A percentile compares a stretch with the other conserved stretches of the same genome.
Conservation (phyloP, 2,113 vertebrate genomes). For the Scopus umbretta region DNA sequence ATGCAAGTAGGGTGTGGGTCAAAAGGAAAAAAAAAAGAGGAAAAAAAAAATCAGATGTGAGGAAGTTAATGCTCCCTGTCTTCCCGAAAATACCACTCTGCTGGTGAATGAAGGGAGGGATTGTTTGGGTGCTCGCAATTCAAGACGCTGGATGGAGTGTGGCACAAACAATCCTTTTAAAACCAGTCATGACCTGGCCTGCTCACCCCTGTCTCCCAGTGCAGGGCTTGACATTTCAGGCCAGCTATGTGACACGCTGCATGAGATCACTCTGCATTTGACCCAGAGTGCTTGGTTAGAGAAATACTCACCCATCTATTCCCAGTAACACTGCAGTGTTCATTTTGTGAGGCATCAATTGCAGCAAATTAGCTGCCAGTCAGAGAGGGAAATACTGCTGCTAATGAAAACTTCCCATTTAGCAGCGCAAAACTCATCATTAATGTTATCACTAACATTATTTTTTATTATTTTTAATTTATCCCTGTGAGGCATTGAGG, state of each 20-base stretch:
- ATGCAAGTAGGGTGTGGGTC: background rate
- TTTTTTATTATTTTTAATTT: background rate
- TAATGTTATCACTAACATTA: background rate
- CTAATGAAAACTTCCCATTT: background rate
- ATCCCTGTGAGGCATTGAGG: background rate
- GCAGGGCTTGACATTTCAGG: background rate
- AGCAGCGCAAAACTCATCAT: background rate
- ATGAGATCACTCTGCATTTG: background rate
- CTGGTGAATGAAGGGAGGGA: conserved; percentile 2
- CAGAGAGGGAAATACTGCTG: background rate
- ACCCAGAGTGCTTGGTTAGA: background rate
- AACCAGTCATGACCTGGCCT: background rate
- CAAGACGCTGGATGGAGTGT: background rate
- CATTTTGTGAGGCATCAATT: background rate
- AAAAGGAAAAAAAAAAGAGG: background rate
- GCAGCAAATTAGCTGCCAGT: background rate
- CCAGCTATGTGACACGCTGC: background rate
- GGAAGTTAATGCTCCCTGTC: background rate
- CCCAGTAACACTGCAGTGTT: background rate
- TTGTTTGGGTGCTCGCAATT: background rate
- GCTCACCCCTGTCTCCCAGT: background rate
- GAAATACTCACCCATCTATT: background rate
- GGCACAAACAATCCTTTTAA: conserved; percentile 5
- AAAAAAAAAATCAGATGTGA: background rate
- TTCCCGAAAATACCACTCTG: background rate